Evolutionary conservation across 2,888 invertebrate genomes (phyloP), one percentile per base, ranked within the genome.

Genomic region (Ormyrus nitidulus): DNA sequence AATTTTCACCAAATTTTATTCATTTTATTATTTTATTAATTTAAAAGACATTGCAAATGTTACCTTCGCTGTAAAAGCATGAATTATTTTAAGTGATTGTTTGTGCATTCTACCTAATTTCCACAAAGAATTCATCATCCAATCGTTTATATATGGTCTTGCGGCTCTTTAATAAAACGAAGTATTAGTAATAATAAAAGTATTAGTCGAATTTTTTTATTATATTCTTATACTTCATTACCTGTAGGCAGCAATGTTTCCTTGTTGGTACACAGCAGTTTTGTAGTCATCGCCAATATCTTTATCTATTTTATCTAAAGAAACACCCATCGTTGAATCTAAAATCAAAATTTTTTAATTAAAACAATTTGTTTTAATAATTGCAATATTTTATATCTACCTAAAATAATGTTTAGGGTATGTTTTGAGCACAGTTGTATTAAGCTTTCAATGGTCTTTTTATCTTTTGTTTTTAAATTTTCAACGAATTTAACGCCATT

Each of bases 311-410:
- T 82, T 58, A 53, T 77, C 56, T 49, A 82, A 58, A 3, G 70
- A 59, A 11, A 81, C 71, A 3, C 83, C 83, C 83, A 83, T 83
- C 0, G 83, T 82, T 34, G 92, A 92, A 83, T 93, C 92, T 91
- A 86, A 81, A 85, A 88, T 5, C 0, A 65, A 65, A n/a, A 34
- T 34, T 34, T 34, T 34, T 34, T 34, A 34, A 6, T 46, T 70
- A 65, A 19, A 13, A 11, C 10, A 58, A 7, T 11, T 48, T 11
- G 8, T 49, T 46, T 44, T 54, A 73, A 83, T 73, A 61, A 34
- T 34, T 34, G 34, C 34, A 34, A 34, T 34, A 34, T 34, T 34
- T 34, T 34, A 34, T 9, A 58, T 2, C 51, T 58, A 80, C 81
- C 76, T 68, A 78, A 70, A 59, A 81, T 79, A 13, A 79, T 79